Conservation (phyloP, 2,113 vertebrate species). For the Tapirus terrestris region DNA sequence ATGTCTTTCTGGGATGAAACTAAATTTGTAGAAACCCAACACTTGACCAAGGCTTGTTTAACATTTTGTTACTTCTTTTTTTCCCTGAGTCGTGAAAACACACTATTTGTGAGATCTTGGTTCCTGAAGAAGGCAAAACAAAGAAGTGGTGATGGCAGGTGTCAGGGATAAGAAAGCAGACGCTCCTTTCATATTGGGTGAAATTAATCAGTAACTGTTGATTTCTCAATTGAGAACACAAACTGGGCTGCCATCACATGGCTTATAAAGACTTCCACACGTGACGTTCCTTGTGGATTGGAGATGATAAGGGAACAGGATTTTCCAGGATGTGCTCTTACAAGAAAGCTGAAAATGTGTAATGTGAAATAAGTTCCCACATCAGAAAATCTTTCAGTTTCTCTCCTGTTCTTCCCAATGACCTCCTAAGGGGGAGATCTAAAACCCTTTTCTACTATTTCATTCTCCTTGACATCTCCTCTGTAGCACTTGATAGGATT, state of each 20-base stretch:
- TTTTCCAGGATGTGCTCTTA: conserved; percentile 66
- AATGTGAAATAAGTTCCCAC: fast-evolving
- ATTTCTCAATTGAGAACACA: conserved; percentile 77
- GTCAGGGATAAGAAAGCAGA: conserved; percentile 71
- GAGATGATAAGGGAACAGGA: conserved; percentile 71
- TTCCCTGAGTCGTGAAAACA: background rate
- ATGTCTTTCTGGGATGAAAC: background rate
- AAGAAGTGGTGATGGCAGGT: background rate
- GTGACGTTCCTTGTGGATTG: conserved; percentile 75
- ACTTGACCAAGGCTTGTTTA: background rate
- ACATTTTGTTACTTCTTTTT: background rate
- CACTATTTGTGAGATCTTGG: background rate
- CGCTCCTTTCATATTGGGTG: conserved; percentile 66
- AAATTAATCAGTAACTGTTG: conserved; percentile 85
- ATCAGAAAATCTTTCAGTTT: background rate
- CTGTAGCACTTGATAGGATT: background rate
- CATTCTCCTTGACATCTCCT: background rate
- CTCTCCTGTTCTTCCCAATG: background rate
- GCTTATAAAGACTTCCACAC: conserved; percentile 68
- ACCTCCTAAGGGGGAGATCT: background rate
- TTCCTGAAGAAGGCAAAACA: background rate
- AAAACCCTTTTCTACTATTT: background rate
- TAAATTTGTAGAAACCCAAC: background rate
- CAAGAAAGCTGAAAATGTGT: conserved; percentile 53
- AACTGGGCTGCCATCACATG: conserved; percentile 80